Base-by-base conservation (phyloP, 2,113 vertebrate genomes). In the Rhea americana region DNA sequence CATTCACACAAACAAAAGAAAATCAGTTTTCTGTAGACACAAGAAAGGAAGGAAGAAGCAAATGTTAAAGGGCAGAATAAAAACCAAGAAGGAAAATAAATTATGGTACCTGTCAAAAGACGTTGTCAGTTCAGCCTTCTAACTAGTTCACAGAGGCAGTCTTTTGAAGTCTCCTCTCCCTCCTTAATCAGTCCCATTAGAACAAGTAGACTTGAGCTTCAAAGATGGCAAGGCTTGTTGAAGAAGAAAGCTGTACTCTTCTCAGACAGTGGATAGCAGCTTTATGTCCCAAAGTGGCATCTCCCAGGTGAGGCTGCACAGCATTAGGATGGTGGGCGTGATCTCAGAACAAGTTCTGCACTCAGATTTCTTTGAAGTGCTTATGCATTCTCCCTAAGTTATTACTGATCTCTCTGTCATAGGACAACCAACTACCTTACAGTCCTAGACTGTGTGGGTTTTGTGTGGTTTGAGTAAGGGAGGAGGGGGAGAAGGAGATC, bases 131-230 rank as follows among this genome's bases (percentile, higher is more conserved):
- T 18, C 72, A 81, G 87, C 7, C 35, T 87, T 81, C 73, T 89
- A 82, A 82, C 51, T 68, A 22, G 59, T 75, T 96, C 82, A 91
- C 47, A 94, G 79, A 87, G 50, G 43, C 87, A 93, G 41, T n/a
- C 87, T 90, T 94, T 92, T 94, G 95, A 93, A 93, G 68, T 71
- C 91, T 82, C 74, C 37, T 82, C 71, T 94, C 28, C 19, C 11
- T 74, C 90, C 91, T 89, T 95, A 90, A 93, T 95, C 89, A 82
- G 81, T 85, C 68, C 51, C 87, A 45, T 67, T 61, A 96, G 75
- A 91, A 81, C 47, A 91, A 96, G 79, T 28, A 75, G 79, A 87
- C 83, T 35, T 37, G 19, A 81, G 68, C 91, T 91, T 94, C 95
- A 96, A 96, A 96, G 87, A 65, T 39, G 83, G 63, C 56, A 56